Conservation (phyloP, 2,888 invertebrate species). For the Idaea biselata region DNA sequence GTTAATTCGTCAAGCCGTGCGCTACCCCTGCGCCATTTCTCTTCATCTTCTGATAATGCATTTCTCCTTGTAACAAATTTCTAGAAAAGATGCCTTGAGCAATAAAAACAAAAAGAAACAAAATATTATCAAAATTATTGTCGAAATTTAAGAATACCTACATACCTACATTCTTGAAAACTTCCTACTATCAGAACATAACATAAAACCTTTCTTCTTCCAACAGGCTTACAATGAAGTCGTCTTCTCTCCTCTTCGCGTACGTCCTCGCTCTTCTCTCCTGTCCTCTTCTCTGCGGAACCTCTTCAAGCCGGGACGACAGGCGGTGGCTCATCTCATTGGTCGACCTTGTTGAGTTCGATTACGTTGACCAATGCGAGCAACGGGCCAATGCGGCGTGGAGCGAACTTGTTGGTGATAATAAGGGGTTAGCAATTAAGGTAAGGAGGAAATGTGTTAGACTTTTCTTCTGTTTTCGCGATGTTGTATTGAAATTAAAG, state of each 20-base stretch:
- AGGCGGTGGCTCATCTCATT: slow-evolving; percentile 60
- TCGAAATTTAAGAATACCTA: too few relatives aligned
- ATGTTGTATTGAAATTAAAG: too few relatives aligned
- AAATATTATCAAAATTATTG: too few relatives aligned
- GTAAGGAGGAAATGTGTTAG: slow-evolving; percentile 38
- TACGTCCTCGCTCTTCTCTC: slow-evolving; percentile 56
- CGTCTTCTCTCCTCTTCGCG: slow-evolving; percentile 46
- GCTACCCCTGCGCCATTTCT: too few relatives aligned
- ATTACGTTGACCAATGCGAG: slow-evolving; percentile 72
- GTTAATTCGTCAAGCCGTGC: too few relatives aligned
- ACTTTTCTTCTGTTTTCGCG: too few relatives aligned
- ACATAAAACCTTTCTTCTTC: slow-evolving; percentile 19
- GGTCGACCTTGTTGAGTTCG: slow-evolving; percentile 69
- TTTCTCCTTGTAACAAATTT: too few relatives aligned
- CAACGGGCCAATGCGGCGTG: slow-evolving; percentile 62
- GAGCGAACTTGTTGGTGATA: slow-evolving; percentile 61
- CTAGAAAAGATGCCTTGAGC: too few relatives aligned
- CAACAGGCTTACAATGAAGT: slow-evolving; percentile 59
- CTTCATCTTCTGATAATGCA: too few relatives aligned
- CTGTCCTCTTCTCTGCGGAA: slow-evolving; percentile 50
- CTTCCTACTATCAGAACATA: not conserved
- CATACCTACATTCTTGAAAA: too few relatives aligned
- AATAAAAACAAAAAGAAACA: too few relatives aligned
- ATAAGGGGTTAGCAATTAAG: slow-evolving; percentile 56
- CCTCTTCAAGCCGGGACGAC: slow-evolving; percentile 58